These are phyloP conservation scores for Rhaphigaster nebulosa DNA, from an alignment of 2,888 invertebrate genomes.

Conservation along the genomic window DNA sequence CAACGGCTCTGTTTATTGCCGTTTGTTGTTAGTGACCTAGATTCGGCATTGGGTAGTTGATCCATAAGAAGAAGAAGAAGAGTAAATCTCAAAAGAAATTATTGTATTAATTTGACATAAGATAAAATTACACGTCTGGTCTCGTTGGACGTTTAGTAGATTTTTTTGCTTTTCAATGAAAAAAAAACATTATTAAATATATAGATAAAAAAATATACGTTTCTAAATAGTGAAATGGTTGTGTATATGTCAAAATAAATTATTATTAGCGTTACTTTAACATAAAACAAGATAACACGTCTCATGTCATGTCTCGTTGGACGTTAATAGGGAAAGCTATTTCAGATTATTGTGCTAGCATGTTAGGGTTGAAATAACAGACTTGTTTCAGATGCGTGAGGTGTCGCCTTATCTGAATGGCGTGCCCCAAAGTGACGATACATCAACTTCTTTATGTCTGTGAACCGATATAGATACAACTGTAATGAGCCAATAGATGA, in stretches of 20 bases:
- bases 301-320: neutral
- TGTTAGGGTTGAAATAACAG: neutral
- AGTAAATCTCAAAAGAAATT: too few species aligned
- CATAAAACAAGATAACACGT: neutral
- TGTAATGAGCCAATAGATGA: neutral
- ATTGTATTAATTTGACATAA: too few species aligned
- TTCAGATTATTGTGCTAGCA: neutral
- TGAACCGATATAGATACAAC: neutral
- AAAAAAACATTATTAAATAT: too few species aligned
- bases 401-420: neutral
- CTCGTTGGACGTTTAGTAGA: too few species aligned
- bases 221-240: neutral
- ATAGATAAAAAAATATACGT: too few species aligned
- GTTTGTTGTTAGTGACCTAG: too few species aligned
- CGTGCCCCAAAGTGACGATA: neutral
- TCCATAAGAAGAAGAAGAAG: too few species aligned
- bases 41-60: too few species aligned
- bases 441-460: slow-evolving; percentile 7
- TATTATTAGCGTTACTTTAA: neutral
- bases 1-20: too few species aligned
- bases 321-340: neutral
- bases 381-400: neutral
- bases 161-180: too few species aligned
- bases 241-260: neutral
- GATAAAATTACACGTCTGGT: too few species aligned